These are phyloP conservation scores for Chymomyza procnemis DNA, from an alignment of 2,888 invertebrate species.

Conservation along the genomic window DNA sequence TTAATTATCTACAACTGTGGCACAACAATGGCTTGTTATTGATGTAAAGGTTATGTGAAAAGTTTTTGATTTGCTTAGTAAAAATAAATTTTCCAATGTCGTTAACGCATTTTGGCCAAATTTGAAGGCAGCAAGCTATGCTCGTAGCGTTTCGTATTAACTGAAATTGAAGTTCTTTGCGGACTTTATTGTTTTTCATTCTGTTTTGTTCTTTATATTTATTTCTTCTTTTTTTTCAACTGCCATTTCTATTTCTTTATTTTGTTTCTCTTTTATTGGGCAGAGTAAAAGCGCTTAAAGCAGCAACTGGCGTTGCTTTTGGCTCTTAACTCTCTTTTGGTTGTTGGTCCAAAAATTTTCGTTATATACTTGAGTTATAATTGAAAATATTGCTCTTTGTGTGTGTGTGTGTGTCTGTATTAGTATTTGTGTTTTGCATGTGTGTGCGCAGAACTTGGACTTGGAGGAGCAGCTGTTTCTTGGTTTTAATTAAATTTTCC, in stretches of 20 bases:
- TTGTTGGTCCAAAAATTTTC: constrained; percentile 46
- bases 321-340: constrained; percentile 10
- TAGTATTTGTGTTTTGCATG: constrained; percentile 27
- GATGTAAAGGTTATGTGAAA: constrained; percentile 71
- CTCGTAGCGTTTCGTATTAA: constrained; percentile 48
- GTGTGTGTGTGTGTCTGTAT: constrained; percentile 25
- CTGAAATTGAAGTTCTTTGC: constrained; percentile 54
- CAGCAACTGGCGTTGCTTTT: constrained; percentile 17
- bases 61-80: constrained; percentile 73
- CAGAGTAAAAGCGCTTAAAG: constrained; percentile 26
- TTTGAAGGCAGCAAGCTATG: constrained; percentile 29
- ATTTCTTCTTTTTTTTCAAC: constrained; percentile 9
- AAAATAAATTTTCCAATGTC: constrained; percentile 55
- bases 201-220: constrained; percentile 9
- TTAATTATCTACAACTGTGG: neutral
- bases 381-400: constrained; percentile 59
- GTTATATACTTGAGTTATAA: constrained; percentile 68
- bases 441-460: constrained; percentile 27
- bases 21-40: constrained; percentile 31
- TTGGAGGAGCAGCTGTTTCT: constrained; percentile 60
- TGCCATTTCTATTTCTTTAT: neutral
- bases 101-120: constrained; percentile 11
- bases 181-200: constrained; percentile 16
- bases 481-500: constrained; percentile 69
- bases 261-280: neutral